phyloP scores from a whole-genome alignment of 2,113 vertebrate species.

The Agelaius phoeniceus region DNA sequence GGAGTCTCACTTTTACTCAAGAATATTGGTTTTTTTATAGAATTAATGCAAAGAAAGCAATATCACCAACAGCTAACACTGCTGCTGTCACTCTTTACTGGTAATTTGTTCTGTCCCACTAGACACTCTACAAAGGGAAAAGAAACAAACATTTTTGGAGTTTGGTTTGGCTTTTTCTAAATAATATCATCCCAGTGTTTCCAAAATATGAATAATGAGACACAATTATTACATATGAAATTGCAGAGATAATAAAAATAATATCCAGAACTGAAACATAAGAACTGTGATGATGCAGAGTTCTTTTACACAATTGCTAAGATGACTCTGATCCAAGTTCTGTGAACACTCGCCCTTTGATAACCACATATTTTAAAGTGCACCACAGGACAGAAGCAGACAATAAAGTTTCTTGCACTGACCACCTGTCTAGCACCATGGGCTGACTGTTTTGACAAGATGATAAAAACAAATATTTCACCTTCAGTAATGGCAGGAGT shows the following conservation, averaged over 20 bases:
- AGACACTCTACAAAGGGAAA: background rate
- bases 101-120: accelerated
- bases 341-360: background rate
- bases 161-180: background rate
- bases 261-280: background rate
- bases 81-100: background rate
- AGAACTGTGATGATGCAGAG: background rate
- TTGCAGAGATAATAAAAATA: background rate
- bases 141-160: accelerated
- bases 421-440: background rate
- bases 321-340: background rate
- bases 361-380: background rate
- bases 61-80: background rate
- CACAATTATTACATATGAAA: background rate
- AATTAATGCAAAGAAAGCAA: background rate
- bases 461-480: background rate
- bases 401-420: background rate
- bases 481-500: background rate
- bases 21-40: background rate
- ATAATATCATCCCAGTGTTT: background rate
- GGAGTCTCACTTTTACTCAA: background rate
- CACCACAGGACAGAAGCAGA: background rate
- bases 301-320: background rate
- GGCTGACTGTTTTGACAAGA: background rate
- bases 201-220: accelerated